Percentiles rank a stretch among this genome's conserved stretches.
Evolutionary conservation across 2,888 invertebrate species (phyloP).

Genomic region (Platerodrilus igneus): DNA sequence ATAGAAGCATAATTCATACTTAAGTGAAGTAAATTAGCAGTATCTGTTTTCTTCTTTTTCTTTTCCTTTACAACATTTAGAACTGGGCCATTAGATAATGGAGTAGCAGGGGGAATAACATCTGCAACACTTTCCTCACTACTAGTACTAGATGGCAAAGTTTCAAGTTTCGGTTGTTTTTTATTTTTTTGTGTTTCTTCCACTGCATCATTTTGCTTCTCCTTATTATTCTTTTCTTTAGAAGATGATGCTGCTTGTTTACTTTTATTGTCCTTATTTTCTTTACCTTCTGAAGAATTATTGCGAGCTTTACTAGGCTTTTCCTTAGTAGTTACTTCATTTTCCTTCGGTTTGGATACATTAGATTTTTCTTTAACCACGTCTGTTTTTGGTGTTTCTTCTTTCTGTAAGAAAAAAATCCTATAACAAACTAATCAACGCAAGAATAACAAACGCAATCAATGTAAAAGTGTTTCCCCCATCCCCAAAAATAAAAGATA

Average conservation of each 20-base stretch:
- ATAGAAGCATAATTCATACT: slow-evolving; percentile 43
- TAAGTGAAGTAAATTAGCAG: slow-evolving; percentile 51
- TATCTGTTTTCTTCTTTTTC: slow-evolving; percentile 59
- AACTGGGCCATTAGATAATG: slow-evolving; percentile 38
- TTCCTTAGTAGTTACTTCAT: slow-evolving; percentile 28
- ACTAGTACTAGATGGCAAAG: slow-evolving; percentile 5
- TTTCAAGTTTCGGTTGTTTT: too few relatives aligned
- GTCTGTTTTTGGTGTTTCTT: slow-evolving; percentile 22
- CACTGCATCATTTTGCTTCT: slow-evolving; percentile 27
- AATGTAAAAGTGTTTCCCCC: too few relatives aligned
- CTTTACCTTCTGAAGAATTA: slow-evolving; percentile 8
- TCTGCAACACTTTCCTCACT: slow-evolving; percentile 15
- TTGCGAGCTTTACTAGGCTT: slow-evolving; percentile 7
- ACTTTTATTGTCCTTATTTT: slow-evolving; percentile 10
- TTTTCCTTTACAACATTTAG: slow-evolving; percentile 39
- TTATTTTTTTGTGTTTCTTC: slow-evolving; percentile 14
- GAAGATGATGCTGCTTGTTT: slow-evolving; percentile 8
- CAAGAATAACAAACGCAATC: too few relatives aligned
- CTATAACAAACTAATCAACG: too few relatives aligned
- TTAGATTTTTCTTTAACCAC: slow-evolving; percentile 15
- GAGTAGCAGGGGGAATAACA: slow-evolving; percentile 19
- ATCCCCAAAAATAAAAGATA: too few relatives aligned
- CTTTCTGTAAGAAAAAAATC: slow-evolving; percentile 10
- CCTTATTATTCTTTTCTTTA: slow-evolving; percentile 28
- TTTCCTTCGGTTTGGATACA: slow-evolving; percentile 39